Percentiles rank a stretch among this genome's conserved stretches.
These are phyloP conservation scores for Athene noctua DNA, from an alignment of 2,113 vertebrate genomes.

Conservation along the genomic window DNA sequence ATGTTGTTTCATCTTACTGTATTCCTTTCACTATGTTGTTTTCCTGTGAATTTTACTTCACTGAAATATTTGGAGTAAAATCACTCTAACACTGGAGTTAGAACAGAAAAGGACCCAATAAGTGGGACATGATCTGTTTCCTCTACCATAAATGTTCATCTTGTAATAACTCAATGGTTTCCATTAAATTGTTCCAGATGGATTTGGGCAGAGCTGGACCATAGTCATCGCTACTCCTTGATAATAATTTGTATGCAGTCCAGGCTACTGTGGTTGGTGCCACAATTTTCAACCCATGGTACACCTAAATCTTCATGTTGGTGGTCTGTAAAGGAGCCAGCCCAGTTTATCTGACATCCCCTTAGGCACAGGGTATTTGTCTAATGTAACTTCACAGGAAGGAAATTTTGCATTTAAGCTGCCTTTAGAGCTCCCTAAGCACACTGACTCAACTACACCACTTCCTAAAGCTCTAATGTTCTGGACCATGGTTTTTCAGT, in stretches of 20 bases:
- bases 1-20: neutral
- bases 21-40: neutral
- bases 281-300: neutral
- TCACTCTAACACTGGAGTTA: neutral
- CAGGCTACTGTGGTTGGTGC: neutral
- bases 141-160: neutral
- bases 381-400: neutral
- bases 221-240: neutral
- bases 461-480: neutral
- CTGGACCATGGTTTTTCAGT: neutral
- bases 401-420: neutral
- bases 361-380: neutral
- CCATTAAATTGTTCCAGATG: neutral
- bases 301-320: neutral
- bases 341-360: neutral
- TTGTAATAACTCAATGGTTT: neutral
- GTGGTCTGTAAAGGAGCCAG: conserved; percentile 7
- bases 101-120: neutral
- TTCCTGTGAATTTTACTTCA: neutral
- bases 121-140: neutral
- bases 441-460: neutral
- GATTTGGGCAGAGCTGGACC: neutral
- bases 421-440: neutral
- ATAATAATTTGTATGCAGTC: neutral
- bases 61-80: neutral